phyloP scores from a whole-genome alignment of 2,888 invertebrate species.

The Parnassius apollo region DNA sequence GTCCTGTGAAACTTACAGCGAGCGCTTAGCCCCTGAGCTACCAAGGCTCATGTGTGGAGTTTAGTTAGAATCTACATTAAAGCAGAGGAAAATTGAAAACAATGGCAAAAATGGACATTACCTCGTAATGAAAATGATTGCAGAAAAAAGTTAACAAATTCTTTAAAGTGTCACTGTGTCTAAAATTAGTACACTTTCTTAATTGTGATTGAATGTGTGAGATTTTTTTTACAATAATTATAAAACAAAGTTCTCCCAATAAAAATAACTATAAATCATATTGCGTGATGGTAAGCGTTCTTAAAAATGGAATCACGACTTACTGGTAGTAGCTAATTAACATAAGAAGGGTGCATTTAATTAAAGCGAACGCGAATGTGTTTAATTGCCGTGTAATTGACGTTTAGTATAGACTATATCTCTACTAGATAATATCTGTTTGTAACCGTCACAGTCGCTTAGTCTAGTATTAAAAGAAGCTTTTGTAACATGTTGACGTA shows the following conservation, averaged over 20 bases:
- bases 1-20: too few species aligned
- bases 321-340: constrained; percentile 48
- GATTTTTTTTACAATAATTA: too few species aligned
- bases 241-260: background rate
- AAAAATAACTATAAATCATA: constrained; percentile 11
- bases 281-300: constrained; percentile 11
- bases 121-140: too few species aligned
- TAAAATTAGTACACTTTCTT: too few species aligned
- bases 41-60: too few species aligned
- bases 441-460: constrained; percentile 24
- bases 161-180: too few species aligned
- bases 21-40: too few species aligned
- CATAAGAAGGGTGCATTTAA: constrained; percentile 67
- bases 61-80: too few species aligned
- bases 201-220: too few species aligned
- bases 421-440: constrained; percentile 36
- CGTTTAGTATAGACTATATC: constrained; percentile 50
- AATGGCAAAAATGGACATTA: too few species aligned
- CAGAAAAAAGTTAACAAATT: too few species aligned
- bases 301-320: constrained; percentile 29
- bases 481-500: background rate
- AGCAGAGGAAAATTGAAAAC: too few species aligned
- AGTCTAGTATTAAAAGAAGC: constrained; percentile 26
- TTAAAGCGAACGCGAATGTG: constrained; percentile 48
- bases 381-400: constrained; percentile 70